Evolutionary conservation across 2,888 invertebrate species (phyloP).

Genomic region (Coleophora deauratella): DNA sequence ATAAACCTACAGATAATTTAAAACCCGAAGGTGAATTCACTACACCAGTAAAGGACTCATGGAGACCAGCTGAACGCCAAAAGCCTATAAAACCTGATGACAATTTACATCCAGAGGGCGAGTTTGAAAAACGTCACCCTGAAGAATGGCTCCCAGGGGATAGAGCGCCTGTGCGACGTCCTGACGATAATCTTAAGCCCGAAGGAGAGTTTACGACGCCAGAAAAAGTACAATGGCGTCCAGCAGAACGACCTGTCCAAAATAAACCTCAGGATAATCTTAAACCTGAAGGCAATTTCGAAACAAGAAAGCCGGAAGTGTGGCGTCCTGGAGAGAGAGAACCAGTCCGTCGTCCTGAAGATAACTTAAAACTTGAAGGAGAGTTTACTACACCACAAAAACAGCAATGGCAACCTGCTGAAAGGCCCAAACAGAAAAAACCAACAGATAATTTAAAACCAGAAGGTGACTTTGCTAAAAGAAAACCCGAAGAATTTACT

Average conservation of each 20-base stretch:
- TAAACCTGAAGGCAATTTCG: conserved; percentile 71
- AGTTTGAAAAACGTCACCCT: conserved; percentile 25
- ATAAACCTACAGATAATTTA: conserved; percentile 66
- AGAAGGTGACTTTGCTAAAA: conserved; percentile 73
- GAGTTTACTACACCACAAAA: conserved; percentile 61
- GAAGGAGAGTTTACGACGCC: conserved; percentile 63
- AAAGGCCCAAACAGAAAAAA: conserved; percentile 46
- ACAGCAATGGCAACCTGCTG: conserved; percentile 59
- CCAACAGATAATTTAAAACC: conserved; percentile 70
- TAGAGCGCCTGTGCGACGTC: conserved; percentile 48
- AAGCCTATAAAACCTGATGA: conserved; percentile 49
- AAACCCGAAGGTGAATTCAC: conserved; percentile 62
- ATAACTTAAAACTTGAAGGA: conserved; percentile 71
- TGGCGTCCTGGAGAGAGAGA: conserved; percentile 39
- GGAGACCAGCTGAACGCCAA: conserved; percentile 66
- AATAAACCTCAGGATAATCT: conserved; percentile 71
- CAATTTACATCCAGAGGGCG: conserved; percentile 67
- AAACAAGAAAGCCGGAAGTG: conserved; percentile 32
- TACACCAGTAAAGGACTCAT: conserved; percentile 45
- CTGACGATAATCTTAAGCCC: conserved; percentile 61
- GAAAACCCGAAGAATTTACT: conserved; percentile 35
- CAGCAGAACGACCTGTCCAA: conserved; percentile 61
- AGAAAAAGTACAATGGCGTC: conserved; percentile 50
- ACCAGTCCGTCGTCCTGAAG: conserved; percentile 52
- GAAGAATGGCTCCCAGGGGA: conserved; percentile 61